phyloP scores from a whole-genome alignment of 2,797 vertebrate genomes.

The Gymnothorax reevesii region DNA sequence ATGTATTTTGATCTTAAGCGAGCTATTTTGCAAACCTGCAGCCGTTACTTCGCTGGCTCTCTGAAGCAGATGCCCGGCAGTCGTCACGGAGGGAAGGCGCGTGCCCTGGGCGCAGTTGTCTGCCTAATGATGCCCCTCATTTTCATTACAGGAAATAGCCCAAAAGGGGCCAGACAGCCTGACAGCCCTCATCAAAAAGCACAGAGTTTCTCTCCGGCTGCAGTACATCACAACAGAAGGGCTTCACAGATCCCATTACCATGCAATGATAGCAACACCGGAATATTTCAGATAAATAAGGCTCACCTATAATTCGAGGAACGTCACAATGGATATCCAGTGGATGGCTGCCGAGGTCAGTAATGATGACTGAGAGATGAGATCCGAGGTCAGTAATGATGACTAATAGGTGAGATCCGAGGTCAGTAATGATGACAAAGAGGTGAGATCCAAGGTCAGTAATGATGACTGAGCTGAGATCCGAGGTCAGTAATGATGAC shows the following conservation, averaged over 20 bases:
- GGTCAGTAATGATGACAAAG: no score
- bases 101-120: neutral
- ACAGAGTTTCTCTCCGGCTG: conserved; percentile 13
- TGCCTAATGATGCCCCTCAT: conserved; percentile 52
- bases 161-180: neutral
- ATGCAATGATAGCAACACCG: conserved; percentile 21
- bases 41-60: no score
- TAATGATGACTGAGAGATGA: no score
- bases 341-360: neutral
- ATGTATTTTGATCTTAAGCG: no score
- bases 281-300: conserved; percentile 28
- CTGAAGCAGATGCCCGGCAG: no score
- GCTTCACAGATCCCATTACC: conserved; percentile 3
- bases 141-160: conserved; percentile 37
- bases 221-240: conserved; percentile 28
- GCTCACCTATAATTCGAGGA: conserved; percentile 7
- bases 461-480: no score
- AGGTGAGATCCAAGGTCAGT: no score
- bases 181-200: conserved; percentile 30
- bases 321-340: conserved; percentile 10
- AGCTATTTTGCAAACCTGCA: no score
- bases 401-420: no score
- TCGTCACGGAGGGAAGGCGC: no score
- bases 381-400: no score
- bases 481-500: no score